phyloP scores from a whole-genome alignment of 2,113 vertebrate species.

The Stercorarius parasiticus region DNA sequence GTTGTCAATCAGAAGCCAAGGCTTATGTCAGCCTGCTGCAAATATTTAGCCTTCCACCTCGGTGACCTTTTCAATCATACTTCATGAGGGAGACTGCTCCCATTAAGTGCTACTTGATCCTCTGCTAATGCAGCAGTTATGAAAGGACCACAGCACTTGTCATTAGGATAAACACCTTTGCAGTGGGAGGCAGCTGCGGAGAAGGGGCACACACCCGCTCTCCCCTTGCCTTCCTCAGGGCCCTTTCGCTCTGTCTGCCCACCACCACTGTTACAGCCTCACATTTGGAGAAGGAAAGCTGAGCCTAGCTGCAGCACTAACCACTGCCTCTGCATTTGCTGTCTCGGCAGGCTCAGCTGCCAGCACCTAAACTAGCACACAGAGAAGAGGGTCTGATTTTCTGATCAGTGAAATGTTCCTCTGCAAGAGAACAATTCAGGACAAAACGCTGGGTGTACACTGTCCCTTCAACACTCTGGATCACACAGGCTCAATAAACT shows the following conservation, averaged over 20 bases:
- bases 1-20: conserved; percentile 56
- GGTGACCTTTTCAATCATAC: conserved; percentile 50
- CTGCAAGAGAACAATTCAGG: neutral
- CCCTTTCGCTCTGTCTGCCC: neutral
- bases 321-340: neutral
- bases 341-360: neutral
- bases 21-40: conserved; percentile 60
- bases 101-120: conserved; percentile 69
- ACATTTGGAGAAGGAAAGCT: neutral
- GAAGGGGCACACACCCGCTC: neutral
- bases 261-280: neutral
- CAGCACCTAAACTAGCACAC: fast-evolving
- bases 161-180: conserved; percentile 68
- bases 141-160: conserved; percentile 60
- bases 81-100: conserved; percentile 14
- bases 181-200: neutral
- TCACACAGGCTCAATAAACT: neutral
- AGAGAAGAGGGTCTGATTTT: neutral
- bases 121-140: conserved; percentile 72
- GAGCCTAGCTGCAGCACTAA: neutral
- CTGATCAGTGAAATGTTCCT: neutral
- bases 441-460: fast-evolving
- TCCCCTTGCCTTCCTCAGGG: neutral
- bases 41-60: conserved; percentile 53
- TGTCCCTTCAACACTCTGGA: neutral